phyloP scores from a whole-genome alignment of 2,888 invertebrate species.

The Atethmia centrago region DNA sequence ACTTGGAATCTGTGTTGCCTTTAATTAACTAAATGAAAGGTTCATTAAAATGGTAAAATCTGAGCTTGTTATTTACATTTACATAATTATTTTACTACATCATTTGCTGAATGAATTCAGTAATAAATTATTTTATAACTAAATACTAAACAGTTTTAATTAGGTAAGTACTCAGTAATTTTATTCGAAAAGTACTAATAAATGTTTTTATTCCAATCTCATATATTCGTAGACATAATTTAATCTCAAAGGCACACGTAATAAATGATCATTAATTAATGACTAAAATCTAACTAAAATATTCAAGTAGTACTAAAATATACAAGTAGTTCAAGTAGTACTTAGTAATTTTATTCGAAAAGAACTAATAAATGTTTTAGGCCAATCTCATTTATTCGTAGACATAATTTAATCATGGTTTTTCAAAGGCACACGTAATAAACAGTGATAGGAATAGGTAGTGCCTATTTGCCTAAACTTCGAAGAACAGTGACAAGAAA shows the following conservation, averaged over 20 bases:
- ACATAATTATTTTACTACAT: constrained; percentile 24
- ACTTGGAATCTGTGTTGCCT: neutral
- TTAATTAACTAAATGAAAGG: constrained; percentile 11
- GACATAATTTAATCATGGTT: too few relatives aligned
- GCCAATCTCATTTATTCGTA: too few relatives aligned
- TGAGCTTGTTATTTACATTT: constrained; percentile 16
- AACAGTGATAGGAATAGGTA: too few relatives aligned
- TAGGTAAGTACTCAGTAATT: neutral
- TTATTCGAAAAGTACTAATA: neutral
- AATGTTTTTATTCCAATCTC: neutral
- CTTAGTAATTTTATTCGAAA: too few relatives aligned
- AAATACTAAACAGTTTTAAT: constrained; percentile 25
- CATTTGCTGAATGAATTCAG: constrained; percentile 9
- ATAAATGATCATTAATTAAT: neutral
- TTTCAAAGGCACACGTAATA: too few relatives aligned
- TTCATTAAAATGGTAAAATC: constrained; percentile 7
- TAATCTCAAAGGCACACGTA: neutral
- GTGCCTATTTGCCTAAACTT: too few relatives aligned
- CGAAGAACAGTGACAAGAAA: too few relatives aligned
- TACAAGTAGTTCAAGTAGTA: too few relatives aligned
- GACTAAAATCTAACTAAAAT: neutral
- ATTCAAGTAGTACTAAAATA: too few relatives aligned
- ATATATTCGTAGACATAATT: neutral
- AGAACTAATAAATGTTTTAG: too few relatives aligned
- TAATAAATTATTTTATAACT: constrained; percentile 12